These are phyloP conservation scores for Blastobasis adustella DNA, from an alignment of 2,888 invertebrate genomes.

Conservation along the genomic window DNA sequence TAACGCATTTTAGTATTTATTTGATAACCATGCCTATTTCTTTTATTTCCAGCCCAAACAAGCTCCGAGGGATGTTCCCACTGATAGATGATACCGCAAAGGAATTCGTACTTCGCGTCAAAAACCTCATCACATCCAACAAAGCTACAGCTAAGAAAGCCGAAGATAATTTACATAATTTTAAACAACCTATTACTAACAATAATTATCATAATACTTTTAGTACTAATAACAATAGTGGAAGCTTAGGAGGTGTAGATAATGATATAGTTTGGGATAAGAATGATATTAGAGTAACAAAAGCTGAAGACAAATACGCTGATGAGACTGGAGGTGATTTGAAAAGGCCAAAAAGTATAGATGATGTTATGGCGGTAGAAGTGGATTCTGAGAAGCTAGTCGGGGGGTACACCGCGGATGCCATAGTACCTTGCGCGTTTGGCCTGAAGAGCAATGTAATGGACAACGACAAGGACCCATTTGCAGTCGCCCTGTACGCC, in stretches of 20 bases:
- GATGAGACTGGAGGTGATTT: not conserved
- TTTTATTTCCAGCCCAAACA: conserved; percentile 50
- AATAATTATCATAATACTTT: no score
- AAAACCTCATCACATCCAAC: conserved; percentile 21
- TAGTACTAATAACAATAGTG: no score
- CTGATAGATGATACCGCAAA: conserved; percentile 56
- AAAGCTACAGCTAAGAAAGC: conserved; percentile 13
- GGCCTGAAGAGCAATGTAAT: conserved; percentile 60
- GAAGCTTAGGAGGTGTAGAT: not conserved
- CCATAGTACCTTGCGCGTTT: conserved; percentile 66
- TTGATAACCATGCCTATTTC: no score
- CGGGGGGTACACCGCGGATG: conserved; percentile 65
- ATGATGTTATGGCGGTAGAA: conserved; percentile 14
- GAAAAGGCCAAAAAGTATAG: not conserved
- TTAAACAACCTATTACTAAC: no score
- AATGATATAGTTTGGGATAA: not conserved
- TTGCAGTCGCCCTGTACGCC: conserved; percentile 60
- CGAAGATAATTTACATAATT: not conserved
- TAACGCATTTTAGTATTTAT: no score
- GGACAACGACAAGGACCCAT: conserved; percentile 57
- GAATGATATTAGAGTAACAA: not conserved
- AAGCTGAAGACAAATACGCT: no score
- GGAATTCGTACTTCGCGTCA: conserved; percentile 44
- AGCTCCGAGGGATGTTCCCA: conserved; percentile 61
- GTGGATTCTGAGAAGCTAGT: conserved; percentile 54